phyloP scores from a whole-genome alignment of 2,113 vertebrate genomes.

The Helogale parvula region DNA sequence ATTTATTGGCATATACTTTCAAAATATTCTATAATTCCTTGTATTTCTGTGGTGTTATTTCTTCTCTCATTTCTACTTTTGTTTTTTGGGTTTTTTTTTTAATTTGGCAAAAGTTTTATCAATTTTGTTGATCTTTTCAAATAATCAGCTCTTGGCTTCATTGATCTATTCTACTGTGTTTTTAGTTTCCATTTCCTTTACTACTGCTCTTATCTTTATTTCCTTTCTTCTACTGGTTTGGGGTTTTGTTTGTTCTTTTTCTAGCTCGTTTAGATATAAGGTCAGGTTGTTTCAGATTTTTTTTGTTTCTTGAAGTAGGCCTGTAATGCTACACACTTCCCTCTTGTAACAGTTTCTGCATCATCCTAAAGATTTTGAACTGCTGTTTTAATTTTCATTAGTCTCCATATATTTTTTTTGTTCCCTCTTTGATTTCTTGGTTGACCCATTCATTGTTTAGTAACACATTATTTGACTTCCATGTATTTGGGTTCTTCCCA shows the following conservation, averaged over 20 bases:
- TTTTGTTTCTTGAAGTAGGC: not conserved
- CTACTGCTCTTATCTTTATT: not conserved
- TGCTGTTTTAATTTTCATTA: not conserved
- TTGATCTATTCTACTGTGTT: not conserved
- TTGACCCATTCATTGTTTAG: not conserved
- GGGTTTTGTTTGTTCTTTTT: not conserved
- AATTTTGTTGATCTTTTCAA: not conserved
- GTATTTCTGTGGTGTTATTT: not conserved
- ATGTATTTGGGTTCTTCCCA: not conserved
- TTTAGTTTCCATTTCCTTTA: not conserved
- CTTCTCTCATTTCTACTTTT: not conserved
- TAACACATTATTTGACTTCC: not conserved
- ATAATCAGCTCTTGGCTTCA: not conserved
- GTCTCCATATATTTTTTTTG: not conserved
- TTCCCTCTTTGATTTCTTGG: not conserved
- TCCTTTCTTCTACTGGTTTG: not conserved
- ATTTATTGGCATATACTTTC: not conserved
- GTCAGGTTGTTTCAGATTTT: not conserved
- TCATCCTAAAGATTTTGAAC: not conserved
- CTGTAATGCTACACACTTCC: not conserved
- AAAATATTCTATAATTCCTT: not conserved
- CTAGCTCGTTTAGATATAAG: not conserved
- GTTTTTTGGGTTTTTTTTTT: not conserved
- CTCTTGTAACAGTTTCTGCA: not conserved
- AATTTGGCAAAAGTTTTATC: not conserved